phyloP scores from a whole-genome alignment of 2,888 invertebrate species.

The Drosophila kuntzei region DNA sequence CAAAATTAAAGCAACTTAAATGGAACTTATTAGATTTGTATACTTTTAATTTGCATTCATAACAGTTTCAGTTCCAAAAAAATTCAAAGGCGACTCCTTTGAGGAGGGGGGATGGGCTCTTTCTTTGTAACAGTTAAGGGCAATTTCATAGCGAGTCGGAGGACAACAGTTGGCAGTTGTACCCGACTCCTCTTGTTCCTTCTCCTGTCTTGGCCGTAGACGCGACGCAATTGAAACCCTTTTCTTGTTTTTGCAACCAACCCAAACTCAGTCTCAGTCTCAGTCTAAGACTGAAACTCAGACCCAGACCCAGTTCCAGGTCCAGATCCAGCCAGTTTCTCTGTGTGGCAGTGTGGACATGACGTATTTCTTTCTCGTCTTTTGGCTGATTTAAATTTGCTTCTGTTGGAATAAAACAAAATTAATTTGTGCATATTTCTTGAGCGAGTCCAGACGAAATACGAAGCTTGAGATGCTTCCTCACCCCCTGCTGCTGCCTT shows the following conservation, averaged over 20 bases:
- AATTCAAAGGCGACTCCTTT: slow-evolving; percentile 32
- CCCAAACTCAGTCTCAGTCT: slow-evolving; percentile 15
- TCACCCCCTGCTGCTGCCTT: slow-evolving; percentile 39
- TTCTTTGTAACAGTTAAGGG: slow-evolving; percentile 48
- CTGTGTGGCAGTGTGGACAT: slow-evolving; percentile 58
- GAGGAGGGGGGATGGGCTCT: slow-evolving; percentile 8
- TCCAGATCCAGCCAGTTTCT: slow-evolving; percentile 6
- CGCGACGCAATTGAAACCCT: slow-evolving; percentile 71
- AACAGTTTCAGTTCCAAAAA: slow-evolving; percentile 77
- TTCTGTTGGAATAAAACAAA: slow-evolving; percentile 74
- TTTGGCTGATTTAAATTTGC: slow-evolving; percentile 78
- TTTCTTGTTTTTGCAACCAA: slow-evolving; percentile 66
- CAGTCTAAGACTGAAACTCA: background rate
- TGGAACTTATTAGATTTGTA: slow-evolving; percentile 85
- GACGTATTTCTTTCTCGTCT: slow-evolving; percentile 71
- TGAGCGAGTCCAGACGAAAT: slow-evolving; percentile 76
- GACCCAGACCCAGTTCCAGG: background rate
- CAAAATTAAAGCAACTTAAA: slow-evolving; percentile 80
- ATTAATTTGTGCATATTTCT: slow-evolving; percentile 83
- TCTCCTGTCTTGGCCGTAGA: slow-evolving; percentile 29
- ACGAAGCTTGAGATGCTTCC: slow-evolving; percentile 58
- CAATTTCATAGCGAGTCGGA: slow-evolving; percentile 40
- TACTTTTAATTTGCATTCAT: slow-evolving; percentile 85
- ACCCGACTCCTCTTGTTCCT: slow-evolving; percentile 43
- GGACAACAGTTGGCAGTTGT: slow-evolving; percentile 62